These are phyloP conservation scores for Diplazon laetatorius DNA, from an alignment of 2,888 invertebrate species.

Conservation along the genomic window DNA sequence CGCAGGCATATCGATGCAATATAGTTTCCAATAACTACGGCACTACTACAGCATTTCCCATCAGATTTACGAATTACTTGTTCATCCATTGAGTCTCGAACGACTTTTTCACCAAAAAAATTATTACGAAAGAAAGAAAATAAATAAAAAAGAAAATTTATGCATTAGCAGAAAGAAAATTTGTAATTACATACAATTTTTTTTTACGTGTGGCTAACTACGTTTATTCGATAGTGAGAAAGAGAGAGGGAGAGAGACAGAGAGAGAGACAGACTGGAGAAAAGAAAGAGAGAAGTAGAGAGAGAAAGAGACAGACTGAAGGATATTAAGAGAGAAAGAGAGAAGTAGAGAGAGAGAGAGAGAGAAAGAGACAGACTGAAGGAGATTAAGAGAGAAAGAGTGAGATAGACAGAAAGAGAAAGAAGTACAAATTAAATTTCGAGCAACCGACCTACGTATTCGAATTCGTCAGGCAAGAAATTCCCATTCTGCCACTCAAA, in stretches of 20 bases:
- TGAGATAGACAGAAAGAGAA: background rate
- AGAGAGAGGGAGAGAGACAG: background rate
- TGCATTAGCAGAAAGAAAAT: slow-evolving; percentile 37
- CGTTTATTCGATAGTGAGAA: slow-evolving; percentile 41
- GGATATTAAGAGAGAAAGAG: slow-evolving; percentile 25
- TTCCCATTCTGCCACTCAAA: slow-evolving; percentile 1
- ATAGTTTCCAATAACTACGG: slow-evolving; percentile 54
- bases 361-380: slow-evolving; percentile 1
- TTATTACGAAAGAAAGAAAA: background rate
- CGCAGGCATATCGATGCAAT: slow-evolving; percentile 55
- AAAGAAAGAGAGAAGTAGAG: slow-evolving; percentile 23
- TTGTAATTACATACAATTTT: slow-evolving; percentile 34
- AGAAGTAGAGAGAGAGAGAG: slow-evolving; percentile 4
- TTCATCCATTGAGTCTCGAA: slow-evolving; percentile 19
- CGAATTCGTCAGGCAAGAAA: slow-evolving; percentile 49
- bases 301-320: no score
- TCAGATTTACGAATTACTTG: slow-evolving; percentile 44
- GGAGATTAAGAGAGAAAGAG: slow-evolving; percentile 18
- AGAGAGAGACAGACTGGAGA: no score
- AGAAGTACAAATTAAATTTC: slow-evolving; percentile 16
- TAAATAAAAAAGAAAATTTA: slow-evolving; percentile 12
- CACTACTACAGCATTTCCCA: slow-evolving; percentile 57
- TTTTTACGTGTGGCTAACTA: slow-evolving; percentile 49
- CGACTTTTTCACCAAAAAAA: slow-evolving; percentile 2
- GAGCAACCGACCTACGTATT: slow-evolving; percentile 41